Evolutionary conservation across 2,113 vertebrate genomes (phyloP).

Genomic region (Mellivora capensis): DNA sequence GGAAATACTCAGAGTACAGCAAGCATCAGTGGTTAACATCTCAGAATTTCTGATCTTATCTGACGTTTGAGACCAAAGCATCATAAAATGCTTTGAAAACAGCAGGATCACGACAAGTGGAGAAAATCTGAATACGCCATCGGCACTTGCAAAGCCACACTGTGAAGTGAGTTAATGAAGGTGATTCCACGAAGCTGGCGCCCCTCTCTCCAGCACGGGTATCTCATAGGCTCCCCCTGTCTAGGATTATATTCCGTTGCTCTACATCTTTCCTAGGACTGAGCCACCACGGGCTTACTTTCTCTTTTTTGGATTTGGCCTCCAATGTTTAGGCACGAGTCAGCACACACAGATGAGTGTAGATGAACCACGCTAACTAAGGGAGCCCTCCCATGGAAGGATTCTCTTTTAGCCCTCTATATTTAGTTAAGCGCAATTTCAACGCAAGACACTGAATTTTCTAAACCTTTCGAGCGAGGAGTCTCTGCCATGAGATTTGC

Average conservation of each 20-base stretch:
- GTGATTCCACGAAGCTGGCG: fast-evolving
- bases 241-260: background rate
- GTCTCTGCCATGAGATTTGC: background rate
- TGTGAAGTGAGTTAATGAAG: background rate
- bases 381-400: constrained; percentile 33
- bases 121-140: background rate
- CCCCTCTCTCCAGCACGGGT: background rate
- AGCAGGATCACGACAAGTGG: background rate
- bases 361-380: constrained; percentile 58
- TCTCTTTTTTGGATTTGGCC: constrained; percentile 45
- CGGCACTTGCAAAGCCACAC: background rate
- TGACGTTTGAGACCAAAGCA: constrained; percentile 16
- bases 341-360: constrained; percentile 53
- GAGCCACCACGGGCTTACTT: background rate
- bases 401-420: constrained; percentile 45
- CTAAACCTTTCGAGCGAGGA: background rate
- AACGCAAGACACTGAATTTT: constrained; percentile 9
- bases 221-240: background rate
- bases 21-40: background rate
- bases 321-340: constrained; percentile 41
- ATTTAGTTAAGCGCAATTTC: constrained; percentile 30
- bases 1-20: background rate
- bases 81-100: background rate
- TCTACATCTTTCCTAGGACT: background rate
- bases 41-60: background rate